A percentile compares a stretch with the other conserved stretches of the same genome.
phyloP scores from a whole-genome alignment of 2,888 invertebrate genomes.

The Anthophora plumipes region DNA sequence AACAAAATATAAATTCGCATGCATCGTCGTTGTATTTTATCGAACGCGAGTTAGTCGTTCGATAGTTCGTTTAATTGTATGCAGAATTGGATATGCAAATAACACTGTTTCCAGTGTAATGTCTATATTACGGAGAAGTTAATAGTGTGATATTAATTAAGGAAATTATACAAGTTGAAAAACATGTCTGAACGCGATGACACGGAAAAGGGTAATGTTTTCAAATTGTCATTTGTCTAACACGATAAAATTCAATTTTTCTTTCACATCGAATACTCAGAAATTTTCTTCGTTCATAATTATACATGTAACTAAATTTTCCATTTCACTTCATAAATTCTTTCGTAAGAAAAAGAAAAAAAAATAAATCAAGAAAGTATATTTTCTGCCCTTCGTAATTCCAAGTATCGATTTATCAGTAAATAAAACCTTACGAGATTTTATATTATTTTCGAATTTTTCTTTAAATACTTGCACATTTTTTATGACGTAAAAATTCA shows the following conservation, averaged over 20 bases:
- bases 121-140: not conserved
- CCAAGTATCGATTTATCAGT: not conserved
- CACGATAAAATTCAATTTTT: constrained; percentile 7
- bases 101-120: not conserved
- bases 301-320: not conserved
- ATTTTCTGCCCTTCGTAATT: not conserved
- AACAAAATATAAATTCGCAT: not conserved
- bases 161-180: constrained; percentile 3
- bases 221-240: constrained; percentile 36
- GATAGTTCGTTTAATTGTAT: not conserved
- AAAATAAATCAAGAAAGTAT: not conserved
- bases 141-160: not conserved
- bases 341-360: not conserved
- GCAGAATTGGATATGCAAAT: not conserved
- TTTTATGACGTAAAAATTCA: not conserved
- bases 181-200: constrained; percentile 61
- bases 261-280: not conserved
- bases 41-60: not conserved
- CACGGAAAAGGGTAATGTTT: constrained; percentile 58
- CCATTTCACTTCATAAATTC: not conserved
- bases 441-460: not conserved
- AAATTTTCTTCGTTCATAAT: not conserved
- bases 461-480: not conserved
- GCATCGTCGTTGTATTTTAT: not conserved
- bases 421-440: not conserved